Evolutionary conservation across 30 jellyfish, hydroid and myxozoan species (phyloP).

Genomic region (Euphysa ruthae): DNA sequence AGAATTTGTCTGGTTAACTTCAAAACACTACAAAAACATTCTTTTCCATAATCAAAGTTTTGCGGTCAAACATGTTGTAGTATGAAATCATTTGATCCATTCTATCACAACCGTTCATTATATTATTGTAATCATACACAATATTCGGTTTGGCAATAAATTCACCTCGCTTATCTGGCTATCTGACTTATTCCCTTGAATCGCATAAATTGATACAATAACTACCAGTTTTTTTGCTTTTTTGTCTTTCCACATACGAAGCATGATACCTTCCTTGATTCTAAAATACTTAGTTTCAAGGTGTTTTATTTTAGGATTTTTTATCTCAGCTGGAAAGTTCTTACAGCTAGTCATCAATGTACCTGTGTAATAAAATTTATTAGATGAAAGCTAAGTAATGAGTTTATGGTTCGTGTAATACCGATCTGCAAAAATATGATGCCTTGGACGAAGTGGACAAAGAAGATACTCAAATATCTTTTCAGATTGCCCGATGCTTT

Average conservation of each 20-base stretch:
- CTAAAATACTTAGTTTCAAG: slow-evolving; percentile 20
- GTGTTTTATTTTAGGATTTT: neutral
- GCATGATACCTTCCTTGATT: too few species aligned
- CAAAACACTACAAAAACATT: too few species aligned
- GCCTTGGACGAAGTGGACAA: slow-evolving; percentile 17
- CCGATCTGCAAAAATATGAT: slow-evolving; percentile 28
- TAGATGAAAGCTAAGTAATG: neutral
- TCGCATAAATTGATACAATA: too few species aligned
- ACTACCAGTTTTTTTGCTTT: too few species aligned
- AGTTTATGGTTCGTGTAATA: neutral
- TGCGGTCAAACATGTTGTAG: neutral
- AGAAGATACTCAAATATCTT: slow-evolving; percentile 21
- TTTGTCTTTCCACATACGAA: too few species aligned
- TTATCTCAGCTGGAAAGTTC: neutral
- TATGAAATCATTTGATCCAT: slow-evolving; percentile 31
- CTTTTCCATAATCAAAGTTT: neutral
- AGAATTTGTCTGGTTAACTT: too few species aligned
- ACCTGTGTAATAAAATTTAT: slow-evolving; percentile 10
- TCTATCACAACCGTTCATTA: slow-evolving; percentile 24
- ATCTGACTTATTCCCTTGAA: too few species aligned
- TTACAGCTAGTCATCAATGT: neutral
- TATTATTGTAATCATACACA: neutral
- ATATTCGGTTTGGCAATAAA: too few species aligned
- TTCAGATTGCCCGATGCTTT: neutral
- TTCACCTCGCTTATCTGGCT: too few species aligned